Evolutionary conservation across 2,113 vertebrate genomes (phyloP), one percentile per base, ranked within the genome.

Genomic region (Bettongia penicillata): DNA sequence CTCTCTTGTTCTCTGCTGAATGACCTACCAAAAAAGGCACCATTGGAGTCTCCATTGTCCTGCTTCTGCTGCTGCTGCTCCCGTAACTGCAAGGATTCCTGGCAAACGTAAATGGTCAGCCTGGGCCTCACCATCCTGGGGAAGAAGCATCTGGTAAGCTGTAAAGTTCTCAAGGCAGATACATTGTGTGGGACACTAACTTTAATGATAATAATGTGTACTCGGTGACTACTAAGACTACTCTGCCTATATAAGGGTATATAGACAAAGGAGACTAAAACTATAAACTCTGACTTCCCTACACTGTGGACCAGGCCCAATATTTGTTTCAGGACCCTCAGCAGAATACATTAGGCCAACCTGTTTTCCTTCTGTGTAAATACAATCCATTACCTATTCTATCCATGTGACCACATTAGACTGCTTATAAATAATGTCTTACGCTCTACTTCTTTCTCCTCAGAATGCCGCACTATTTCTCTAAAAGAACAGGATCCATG

Each of bases 71-170:
- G 98, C 93, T 99, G 99, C 96, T 99, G 99, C 1, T 99, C 99
- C 93, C 99, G 97, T 6, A 98, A 94, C 97, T 99, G 99, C 98
- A 99, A 98, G 0, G 99, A 99, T 97, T 99, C 99, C 98, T 99
- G 99, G 96, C 99, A 99, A 93, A 99, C 99, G 2, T 99, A 99
- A 97, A 99, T 99, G 90, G 99, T 99, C 97, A 99, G 98, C 94
- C 99, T 98, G 22, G 99, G 99, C 92, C 99, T 98, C 91, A 99
- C 99, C 98, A 99, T 99, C 97, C 99, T 99, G 43, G 0, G 12
- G 55, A 37, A 2, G 93, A 48, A 50, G 26, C 47, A 68, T 24
- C 47, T 9, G 23, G 16, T 93, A 47, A 94, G 68, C 48, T 91
- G 92, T 48, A 52, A 1, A 49, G 4, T 91, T 61, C 93, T 43